Conservation (phyloP, 2,797 vertebrate species). For the Masticophis lateralis region DNA sequence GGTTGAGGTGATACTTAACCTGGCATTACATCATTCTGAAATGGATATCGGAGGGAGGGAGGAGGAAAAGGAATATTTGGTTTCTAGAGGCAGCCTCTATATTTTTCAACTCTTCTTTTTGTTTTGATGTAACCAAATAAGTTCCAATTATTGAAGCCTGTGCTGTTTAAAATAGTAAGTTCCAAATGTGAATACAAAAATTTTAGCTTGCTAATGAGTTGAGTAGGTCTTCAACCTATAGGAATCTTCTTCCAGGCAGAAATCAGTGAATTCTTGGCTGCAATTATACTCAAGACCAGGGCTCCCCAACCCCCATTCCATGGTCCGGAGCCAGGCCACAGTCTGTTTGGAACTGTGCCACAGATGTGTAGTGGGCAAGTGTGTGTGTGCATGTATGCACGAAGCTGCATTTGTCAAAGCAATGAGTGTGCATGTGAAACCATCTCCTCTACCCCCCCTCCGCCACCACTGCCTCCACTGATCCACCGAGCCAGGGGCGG, state of each 20-base stretch:
- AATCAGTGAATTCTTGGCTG: background rate
- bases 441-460: no score
- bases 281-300: background rate
- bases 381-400: no score
- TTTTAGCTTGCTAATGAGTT: conserved; percentile 27
- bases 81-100: conserved; percentile 38
- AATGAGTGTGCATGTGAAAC: no score
- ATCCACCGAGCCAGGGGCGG: no score
- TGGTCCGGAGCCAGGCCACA: no score
- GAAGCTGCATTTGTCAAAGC: no score
- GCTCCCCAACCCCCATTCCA: no score
- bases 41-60: conserved; percentile 40
- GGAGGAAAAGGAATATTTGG: conserved; percentile 15
- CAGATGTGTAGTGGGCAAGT: no score
- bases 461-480: no score
- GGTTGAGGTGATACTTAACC: conserved; percentile 55
- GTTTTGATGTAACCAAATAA: conserved; percentile 36
- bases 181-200: conserved; percentile 34
- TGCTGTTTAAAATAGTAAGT: conserved; percentile 26
- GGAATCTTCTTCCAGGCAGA: background rate
- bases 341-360: no score
- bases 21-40: conserved; percentile 46
- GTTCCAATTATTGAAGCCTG: conserved; percentile 32
- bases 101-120: conserved; percentile 45
- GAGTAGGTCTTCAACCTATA: background rate